Conservation (phyloP, 1,140 invertebrate species). For the Drosophila willistoni region DNA sequence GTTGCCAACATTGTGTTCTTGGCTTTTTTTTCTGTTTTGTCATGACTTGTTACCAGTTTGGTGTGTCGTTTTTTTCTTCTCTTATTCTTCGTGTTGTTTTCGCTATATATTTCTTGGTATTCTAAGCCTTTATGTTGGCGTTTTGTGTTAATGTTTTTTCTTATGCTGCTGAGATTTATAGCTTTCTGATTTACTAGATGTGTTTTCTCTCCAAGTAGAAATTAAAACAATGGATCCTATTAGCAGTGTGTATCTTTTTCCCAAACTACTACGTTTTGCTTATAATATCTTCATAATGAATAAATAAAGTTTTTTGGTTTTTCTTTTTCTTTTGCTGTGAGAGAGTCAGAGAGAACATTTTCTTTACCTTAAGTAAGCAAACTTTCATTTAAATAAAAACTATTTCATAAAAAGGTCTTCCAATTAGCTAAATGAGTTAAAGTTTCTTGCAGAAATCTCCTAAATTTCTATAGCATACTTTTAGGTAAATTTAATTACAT, state of each 20-base stretch:
- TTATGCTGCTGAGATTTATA: constrained; percentile 50
- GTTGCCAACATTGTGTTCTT: constrained; percentile 61
- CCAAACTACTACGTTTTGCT: too few species aligned
- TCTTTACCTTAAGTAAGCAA: too few species aligned
- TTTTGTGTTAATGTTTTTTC: constrained; percentile 15
- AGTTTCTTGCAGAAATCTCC: not conserved
- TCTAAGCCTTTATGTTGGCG: constrained; percentile 35
- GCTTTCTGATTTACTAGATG: not conserved
- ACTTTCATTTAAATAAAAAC: too few species aligned
- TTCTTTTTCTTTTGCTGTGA: too few species aligned
- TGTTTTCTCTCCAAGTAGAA: not conserved
- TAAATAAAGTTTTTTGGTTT: too few species aligned
- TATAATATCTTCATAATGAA: too few species aligned
- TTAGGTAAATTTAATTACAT: not conserved
- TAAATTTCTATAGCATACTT: not conserved
- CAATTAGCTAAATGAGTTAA: not conserved
- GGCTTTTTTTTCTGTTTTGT: constrained; percentile 68
- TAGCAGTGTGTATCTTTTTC: not conserved
- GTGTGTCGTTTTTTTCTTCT: constrained; percentile 22
- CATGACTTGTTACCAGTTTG: constrained; percentile 68
- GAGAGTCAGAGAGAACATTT: too few species aligned
- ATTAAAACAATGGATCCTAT: constrained; percentile 1
- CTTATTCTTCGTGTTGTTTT: constrained; percentile 35
- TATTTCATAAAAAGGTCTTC: too few species aligned
- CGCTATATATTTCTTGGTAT: constrained; percentile 34